Evolutionary conservation across 2,113 vertebrate species (phyloP), one percentile per base, ranked within the genome.

Genomic region (Nymphicus hollandicus): DNA sequence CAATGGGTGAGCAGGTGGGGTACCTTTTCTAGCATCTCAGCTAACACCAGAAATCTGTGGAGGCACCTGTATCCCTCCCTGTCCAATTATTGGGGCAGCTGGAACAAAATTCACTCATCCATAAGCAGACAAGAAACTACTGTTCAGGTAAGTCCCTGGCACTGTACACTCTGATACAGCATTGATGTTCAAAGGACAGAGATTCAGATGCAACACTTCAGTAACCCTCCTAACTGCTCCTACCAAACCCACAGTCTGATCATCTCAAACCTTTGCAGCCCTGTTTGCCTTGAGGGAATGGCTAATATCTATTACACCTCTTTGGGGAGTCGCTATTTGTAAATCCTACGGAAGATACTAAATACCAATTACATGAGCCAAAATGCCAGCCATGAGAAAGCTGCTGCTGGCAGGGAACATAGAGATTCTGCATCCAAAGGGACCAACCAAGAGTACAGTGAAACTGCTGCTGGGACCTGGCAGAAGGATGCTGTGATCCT

Each of bases 401-500:
- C 56, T 81, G 65, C 27, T 76, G 31, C 66, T 73, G 19, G 44
- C 65, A 77, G 25, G 52, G n/a, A 88, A 95, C 82, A 56, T 2
- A 35, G 31, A 2, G 12, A 76, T 66, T 33, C 33, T 73, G 18
- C 60, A 22, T 8, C 50, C 10, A 7, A 79, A 77, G 27, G 25
- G 10, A 94, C 25, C 23, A 50, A 69, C 9, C 1, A 25, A 46
- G 7, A 61, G 5, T 0, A 0, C 44, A 71, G 15, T 22, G 44
- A 70, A 65, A 69, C 50, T 55, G 52, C 39, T 70, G 49, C 77
- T 70, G 24, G 25, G 50, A 55, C 24, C 46, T 2, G 0, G 4
- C 0, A 0, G 41, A 47, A 74, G 27, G 29, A 41, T 37, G 29
- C 10, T 0, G 0, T 60, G 52, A 61, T 22, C 28, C 41, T 13